These are phyloP conservation scores for Lampris megalopsis DNA, from an alignment of 2,113 vertebrate genomes.

Conservation along the genomic window DNA sequence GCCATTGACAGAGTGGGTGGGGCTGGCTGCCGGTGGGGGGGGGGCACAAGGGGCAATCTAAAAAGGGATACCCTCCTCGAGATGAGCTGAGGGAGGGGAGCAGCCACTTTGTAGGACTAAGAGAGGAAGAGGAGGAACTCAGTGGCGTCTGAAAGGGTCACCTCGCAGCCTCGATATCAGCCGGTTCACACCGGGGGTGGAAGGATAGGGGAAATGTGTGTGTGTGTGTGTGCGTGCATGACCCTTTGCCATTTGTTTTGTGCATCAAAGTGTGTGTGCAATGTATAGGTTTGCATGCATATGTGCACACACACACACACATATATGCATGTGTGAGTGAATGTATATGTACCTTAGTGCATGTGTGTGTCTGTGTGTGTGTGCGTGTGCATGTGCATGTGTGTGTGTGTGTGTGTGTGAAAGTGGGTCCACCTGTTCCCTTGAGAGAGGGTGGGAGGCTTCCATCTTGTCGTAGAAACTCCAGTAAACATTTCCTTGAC, in stretches of 20 bases:
- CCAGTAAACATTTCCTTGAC: slow-evolving; percentile 82
- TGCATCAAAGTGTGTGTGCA: not conserved
- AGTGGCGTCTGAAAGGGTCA: slow-evolving; percentile 46
- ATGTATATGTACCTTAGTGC: not conserved
- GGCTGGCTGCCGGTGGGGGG: slow-evolving; percentile 4
- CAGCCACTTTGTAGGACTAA: slow-evolving; percentile 30
- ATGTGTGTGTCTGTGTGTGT: not conserved
- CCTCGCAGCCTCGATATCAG: slow-evolving; percentile 48
- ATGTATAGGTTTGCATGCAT: not conserved
- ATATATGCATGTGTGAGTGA: no score
- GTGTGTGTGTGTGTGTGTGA: slow-evolving; percentile 13
- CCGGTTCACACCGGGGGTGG: slow-evolving; percentile 59
- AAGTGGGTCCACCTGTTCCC: slow-evolving; percentile 77
- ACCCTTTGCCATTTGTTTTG: not conserved
- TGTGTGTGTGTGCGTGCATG: not conserved
- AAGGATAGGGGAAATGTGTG: not conserved
- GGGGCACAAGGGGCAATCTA: slow-evolving; percentile 26
- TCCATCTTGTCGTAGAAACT: slow-evolving; percentile 75
- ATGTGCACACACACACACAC: no score
- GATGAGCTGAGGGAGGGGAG: slow-evolving; percentile 22
- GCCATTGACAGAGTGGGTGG: slow-evolving; percentile 8
- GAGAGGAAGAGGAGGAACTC: slow-evolving; percentile 42
- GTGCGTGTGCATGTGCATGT: slow-evolving; percentile 3
- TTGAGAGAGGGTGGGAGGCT: slow-evolving; percentile 80
- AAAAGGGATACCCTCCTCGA: not conserved